phyloP scores from a whole-genome alignment of 1,140 invertebrate species.

The Drepana arcuata region DNA sequence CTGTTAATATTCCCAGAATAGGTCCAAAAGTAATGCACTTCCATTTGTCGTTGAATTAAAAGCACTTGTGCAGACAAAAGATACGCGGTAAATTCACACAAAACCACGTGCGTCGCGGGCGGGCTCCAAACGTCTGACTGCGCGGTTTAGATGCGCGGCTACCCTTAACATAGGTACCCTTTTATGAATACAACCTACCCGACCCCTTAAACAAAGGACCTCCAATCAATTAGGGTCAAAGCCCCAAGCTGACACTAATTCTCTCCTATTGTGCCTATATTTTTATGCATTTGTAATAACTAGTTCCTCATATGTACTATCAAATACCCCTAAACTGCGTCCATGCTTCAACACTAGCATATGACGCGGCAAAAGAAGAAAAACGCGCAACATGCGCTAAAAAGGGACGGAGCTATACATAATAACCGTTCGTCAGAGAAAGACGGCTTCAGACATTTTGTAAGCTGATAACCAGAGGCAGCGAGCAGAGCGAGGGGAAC shows the following conservation, averaged over 20 bases:
- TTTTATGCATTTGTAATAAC: too few species aligned
- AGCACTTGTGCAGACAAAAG: constrained; percentile 52
- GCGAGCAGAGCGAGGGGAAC: constrained; percentile 64
- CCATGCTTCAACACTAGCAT: constrained; percentile 52
- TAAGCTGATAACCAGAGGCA: constrained; percentile 69
- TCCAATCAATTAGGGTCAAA: constrained; percentile 48
- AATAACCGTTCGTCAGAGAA: constrained; percentile 43
- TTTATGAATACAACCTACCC: constrained; percentile 46
- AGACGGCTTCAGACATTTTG: constrained; percentile 61
- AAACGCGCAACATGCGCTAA: constrained; percentile 64
- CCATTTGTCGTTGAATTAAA: constrained; percentile 24
- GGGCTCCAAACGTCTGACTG: constrained; percentile 46
- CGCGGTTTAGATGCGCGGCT: constrained; percentile 52
- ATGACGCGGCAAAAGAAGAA: constrained; percentile 69
- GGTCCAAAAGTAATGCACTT: constrained; percentile 22
- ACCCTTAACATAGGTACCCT: constrained; percentile 42
- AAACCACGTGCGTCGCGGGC: constrained; percentile 53
- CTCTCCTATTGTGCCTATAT: too few species aligned
- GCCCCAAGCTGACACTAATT: constrained; percentile 11
- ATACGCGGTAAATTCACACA: constrained; percentile 33
- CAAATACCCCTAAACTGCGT: constrained; percentile 36
- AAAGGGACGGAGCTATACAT: constrained; percentile 47
- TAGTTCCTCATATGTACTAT: too few species aligned
- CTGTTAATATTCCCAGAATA: too few species aligned
- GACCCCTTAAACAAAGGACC: constrained; percentile 57